phyloP scores from a whole-genome alignment of 2,888 invertebrate species.

The Tipula lateralis region DNA sequence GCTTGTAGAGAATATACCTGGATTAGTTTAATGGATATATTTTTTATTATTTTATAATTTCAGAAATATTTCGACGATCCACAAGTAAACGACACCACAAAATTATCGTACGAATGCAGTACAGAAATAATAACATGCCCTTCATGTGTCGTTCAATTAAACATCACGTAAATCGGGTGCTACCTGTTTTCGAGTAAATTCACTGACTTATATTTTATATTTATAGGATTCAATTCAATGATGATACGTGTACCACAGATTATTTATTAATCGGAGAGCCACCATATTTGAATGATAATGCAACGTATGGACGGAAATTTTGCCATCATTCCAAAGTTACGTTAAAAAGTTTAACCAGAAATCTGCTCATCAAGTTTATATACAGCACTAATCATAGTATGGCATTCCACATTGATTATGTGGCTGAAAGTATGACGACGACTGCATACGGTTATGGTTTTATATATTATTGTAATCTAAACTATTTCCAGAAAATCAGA shows the following conservation, averaged over 20 bases:
- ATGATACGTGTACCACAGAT: slow-evolving; percentile 52
- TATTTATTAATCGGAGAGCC: slow-evolving; percentile 63
- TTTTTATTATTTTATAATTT: background rate
- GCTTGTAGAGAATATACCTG: no score
- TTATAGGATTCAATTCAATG: background rate
- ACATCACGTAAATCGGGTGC: slow-evolving; percentile 54
- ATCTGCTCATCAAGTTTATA: slow-evolving; percentile 2
- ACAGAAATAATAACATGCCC: slow-evolving; percentile 66
- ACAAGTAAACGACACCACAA: background rate
- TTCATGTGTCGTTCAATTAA: slow-evolving; percentile 58
- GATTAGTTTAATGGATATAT: no score
- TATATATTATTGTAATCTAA: slow-evolving; percentile 28
- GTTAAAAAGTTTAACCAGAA: background rate
- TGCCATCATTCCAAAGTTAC: background rate
- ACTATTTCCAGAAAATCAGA: slow-evolving; percentile 55
- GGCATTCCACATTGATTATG: background rate
- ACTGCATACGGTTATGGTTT: background rate
- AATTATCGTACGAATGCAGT: slow-evolving; percentile 52
- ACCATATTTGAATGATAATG: slow-evolving; percentile 53
- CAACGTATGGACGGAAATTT: background rate
- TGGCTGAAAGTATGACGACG: background rate
- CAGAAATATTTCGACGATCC: slow-evolving; percentile 26
- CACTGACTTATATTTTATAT: background rate
- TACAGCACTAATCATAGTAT: background rate
- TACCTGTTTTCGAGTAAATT: background rate